Evolutionary conservation across 2,797 vertebrate species (phyloP).

Genomic region (Parauchenoglanis ngamensis): DNA sequence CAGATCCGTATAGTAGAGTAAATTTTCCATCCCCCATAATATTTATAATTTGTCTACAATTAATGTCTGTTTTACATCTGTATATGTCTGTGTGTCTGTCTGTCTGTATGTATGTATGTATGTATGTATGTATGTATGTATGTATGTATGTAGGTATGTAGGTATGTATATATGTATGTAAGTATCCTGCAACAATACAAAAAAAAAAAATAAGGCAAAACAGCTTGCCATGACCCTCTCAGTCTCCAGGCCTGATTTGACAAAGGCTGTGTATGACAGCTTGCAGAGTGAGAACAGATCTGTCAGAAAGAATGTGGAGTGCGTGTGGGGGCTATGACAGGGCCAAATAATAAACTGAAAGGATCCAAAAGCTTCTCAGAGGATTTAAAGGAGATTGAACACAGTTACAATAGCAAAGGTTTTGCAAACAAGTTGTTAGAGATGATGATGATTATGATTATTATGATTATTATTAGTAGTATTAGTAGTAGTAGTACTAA

Average conservation of each 20-base stretch:
- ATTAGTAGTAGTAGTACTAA: neutral
- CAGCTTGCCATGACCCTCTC: conserved; percentile 25
- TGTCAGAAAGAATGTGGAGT: conserved; percentile 23
- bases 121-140: neutral
- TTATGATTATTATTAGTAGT: neutral
- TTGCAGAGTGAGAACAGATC: conserved; percentile 24
- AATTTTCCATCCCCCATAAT: neutral
- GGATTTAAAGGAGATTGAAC: neutral
- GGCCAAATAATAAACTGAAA: conserved; percentile 24
- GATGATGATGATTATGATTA: neutral
- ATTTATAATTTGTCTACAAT: neutral
- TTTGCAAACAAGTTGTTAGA: neutral
- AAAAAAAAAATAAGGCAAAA: conserved; percentile 12
- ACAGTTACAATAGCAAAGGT: neutral
- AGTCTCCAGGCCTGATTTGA: neutral
- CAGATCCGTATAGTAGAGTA: neutral
- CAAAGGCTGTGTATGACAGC: conserved; percentile 18
- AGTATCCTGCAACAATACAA: neutral
- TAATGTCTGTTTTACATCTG: neutral
- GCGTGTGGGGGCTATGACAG: neutral
- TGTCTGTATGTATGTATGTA: neutral
- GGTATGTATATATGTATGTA: neutral
- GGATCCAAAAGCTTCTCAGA: neutral
- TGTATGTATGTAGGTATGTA: neutral
- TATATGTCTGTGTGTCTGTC: neutral